These are phyloP conservation scores for Mythimna albipuncta DNA, from an alignment of 2,888 invertebrate species.

Conservation along the genomic window DNA sequence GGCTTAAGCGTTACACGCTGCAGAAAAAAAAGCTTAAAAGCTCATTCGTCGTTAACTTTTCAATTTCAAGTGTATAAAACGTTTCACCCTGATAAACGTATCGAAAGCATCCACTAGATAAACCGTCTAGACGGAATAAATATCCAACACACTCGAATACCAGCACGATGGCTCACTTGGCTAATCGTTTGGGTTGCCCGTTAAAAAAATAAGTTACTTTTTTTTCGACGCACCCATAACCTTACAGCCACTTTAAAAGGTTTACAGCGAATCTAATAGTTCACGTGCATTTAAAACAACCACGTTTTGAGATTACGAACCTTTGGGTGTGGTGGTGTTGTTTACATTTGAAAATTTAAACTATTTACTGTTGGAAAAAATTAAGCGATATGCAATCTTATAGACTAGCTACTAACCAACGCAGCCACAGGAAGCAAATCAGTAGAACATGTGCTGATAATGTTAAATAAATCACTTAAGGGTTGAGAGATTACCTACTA, in stretches of 20 bases:
- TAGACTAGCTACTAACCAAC: slow-evolving; percentile 12
- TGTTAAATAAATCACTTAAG: slow-evolving; percentile 18
- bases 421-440: slow-evolving; percentile 9
- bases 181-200: slow-evolving; percentile 84
- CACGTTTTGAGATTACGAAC: slow-evolving; percentile 77
- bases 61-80: slow-evolving; percentile 86
- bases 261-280: slow-evolving; percentile 86
- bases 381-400: slow-evolving; percentile 44
- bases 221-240: slow-evolving; percentile 78
- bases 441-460: slow-evolving; percentile 16
- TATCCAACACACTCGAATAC: slow-evolving; percentile 88
- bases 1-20: slow-evolving; percentile 43
- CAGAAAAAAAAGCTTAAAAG: slow-evolving; percentile 74
- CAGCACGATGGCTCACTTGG: slow-evolving; percentile 89
- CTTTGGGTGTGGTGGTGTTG: slow-evolving; percentile 73
- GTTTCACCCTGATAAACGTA: slow-evolving; percentile 84
- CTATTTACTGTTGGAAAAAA: slow-evolving; percentile 9
- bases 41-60: slow-evolving; percentile 71
- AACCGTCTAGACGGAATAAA: slow-evolving; percentile 89
- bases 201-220: slow-evolving; percentile 79
- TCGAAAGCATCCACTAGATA: slow-evolving; percentile 84
- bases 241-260: slow-evolving; percentile 85
- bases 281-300: slow-evolving; percentile 79
- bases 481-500: neutral
- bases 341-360: slow-evolving; percentile 44